Evolutionary conservation across 2,113 vertebrate species (phyloP).

Genomic region (Felis chaus): DNA sequence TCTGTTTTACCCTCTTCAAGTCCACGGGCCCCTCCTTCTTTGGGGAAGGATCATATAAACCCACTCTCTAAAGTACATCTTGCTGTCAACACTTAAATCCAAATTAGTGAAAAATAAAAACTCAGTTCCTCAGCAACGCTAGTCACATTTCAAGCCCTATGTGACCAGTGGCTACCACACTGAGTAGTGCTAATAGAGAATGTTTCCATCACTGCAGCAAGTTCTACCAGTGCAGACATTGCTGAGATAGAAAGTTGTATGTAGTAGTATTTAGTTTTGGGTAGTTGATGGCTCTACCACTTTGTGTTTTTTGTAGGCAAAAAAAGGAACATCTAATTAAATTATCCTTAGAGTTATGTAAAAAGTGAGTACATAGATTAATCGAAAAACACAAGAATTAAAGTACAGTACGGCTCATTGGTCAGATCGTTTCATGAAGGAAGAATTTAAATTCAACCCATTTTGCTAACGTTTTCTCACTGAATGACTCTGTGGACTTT

Average conservation of each 20-base stretch:
- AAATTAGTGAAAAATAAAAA: neutral
- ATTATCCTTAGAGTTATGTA: neutral
- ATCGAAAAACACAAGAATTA: neutral
- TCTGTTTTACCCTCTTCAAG: neutral
- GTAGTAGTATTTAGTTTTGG: neutral
- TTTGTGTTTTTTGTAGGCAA: neutral
- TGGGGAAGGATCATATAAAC: neutral
- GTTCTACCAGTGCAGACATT: fast-evolving
- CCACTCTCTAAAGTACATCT: neutral
- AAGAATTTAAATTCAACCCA: neutral
- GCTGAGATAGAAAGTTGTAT: fast-evolving
- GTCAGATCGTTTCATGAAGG: neutral
- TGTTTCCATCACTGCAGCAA: fast-evolving
- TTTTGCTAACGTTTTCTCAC: neutral
- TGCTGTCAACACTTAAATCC: neutral
- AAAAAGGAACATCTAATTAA: neutral
- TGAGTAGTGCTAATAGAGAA: fast-evolving
- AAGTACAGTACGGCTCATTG: neutral
- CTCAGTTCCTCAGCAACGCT: neutral
- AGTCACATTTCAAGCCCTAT: fast-evolving
- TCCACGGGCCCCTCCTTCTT: neutral
- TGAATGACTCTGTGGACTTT: neutral
- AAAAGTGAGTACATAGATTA: neutral
- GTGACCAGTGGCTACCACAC: neutral
- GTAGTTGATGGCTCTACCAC: too few relatives aligned